Evolutionary conservation across 2,888 invertebrate genomes (phyloP), one percentile per base, ranked within the genome.

Genomic region (Lepidocyrtoides sp.): DNA sequence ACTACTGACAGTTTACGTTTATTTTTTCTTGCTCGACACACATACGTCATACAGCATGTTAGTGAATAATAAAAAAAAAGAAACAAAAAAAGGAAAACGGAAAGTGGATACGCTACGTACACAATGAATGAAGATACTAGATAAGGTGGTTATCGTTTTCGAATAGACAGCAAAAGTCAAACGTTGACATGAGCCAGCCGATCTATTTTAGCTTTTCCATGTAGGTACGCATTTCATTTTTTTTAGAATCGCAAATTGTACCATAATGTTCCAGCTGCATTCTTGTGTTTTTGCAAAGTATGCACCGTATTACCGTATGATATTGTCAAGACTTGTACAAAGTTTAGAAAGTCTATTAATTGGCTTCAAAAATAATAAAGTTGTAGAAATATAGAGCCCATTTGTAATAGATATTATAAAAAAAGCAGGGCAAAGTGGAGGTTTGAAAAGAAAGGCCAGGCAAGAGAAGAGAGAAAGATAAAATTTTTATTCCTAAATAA

Each of bases 91-190:
- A 36, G 7, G 36, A 4, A 54, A 44, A 54, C 63, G 12, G 77
- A 86, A 87, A 87, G 86, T 75, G 44, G 26, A 10, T 7, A 36
- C 36, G 36, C 7, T 36, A 36, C 36, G 36, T 48, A 29, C 77
- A 75, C 41, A 79, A 63, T 48, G 79, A 36, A 7, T 4, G 36
- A 4, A 36, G 36, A 36, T 36, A 23, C 1, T 23, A 69, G 81
- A 88, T 81, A 88, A 88, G 54, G 81, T 81, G 81, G 81, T 81
- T 88, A 88, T 88, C 86, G 77, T 83, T 83, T 23, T 54, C n/a
- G 81, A 69, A 41, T n/a, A 81, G 81, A 69, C 88, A 88, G 87
- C 87, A 57, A 3, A n/a, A 77, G 79, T 87, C 87, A 81, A 54
- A 51, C 14, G 36, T 36, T 88, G 88, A 88, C 54, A 79, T 66